Evolutionary conservation across 1,140 invertebrate genomes (phyloP).

Genomic region (Lysiphlebus fabarum): DNA sequence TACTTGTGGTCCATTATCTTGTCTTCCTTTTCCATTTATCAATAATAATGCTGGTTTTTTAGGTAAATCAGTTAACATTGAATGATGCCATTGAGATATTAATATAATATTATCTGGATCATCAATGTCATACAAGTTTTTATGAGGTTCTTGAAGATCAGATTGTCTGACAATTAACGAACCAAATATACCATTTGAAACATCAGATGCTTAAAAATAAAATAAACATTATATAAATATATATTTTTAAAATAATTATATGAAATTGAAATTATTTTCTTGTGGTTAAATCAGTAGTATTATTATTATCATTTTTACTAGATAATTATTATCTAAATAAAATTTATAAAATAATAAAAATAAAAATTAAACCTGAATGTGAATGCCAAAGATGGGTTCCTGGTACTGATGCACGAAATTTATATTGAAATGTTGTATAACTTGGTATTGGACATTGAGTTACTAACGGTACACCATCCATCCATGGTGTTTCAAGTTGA

Average conservation of each 20-base stretch:
- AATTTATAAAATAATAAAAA: not conserved
- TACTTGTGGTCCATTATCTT: constrained; percentile 44
- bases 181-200: constrained; percentile 75
- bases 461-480: constrained; percentile 81
- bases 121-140: constrained; percentile 73
- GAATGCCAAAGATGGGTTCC: constrained; percentile 77
- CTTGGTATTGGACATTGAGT: constrained; percentile 82
- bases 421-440: constrained; percentile 79
- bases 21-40: constrained; percentile 58
- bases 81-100: constrained; percentile 70
- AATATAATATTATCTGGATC: constrained; percentile 71
- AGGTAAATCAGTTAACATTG: constrained; percentile 27
- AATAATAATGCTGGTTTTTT: constrained; percentile 58
- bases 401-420: constrained; percentile 67
- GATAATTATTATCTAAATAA: not conserved
- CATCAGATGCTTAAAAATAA: constrained; percentile 59
- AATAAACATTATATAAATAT: constrained; percentile 4
- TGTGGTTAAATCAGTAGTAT: too few relatives aligned
- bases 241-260: not conserved
- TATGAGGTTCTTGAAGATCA: constrained; percentile 64
- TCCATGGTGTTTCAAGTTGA: constrained; percentile 74
- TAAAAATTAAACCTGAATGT: constrained; percentile 57
- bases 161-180: constrained; percentile 75
- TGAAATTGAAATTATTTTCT: not conserved
- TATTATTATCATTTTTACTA: too few relatives aligned